These are phyloP conservation scores for Stenodema calcarata DNA, from an alignment of 2,888 invertebrate genomes.

Conservation along the genomic window DNA sequence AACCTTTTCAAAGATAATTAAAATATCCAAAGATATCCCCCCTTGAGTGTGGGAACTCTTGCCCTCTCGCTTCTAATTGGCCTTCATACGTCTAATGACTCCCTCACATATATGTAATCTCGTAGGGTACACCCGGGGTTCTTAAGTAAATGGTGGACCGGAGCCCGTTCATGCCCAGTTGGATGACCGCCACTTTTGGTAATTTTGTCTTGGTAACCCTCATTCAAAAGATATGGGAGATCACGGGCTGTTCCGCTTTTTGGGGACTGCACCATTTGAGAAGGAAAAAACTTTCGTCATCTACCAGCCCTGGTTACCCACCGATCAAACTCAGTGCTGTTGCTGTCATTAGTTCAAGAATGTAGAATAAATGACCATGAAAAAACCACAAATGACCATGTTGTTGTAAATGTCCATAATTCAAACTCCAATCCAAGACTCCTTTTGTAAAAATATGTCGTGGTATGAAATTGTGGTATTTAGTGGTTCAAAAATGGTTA, in stretches of 20 bases:
- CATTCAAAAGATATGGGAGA: not conserved
- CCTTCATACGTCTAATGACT: constrained; percentile 45
- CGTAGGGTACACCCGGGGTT: not conserved
- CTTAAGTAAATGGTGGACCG: constrained; percentile 23
- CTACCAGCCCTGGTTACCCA: too few relatives aligned
- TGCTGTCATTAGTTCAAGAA: too few relatives aligned
- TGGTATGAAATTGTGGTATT: too few relatives aligned
- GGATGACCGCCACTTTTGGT: constrained; percentile 39
- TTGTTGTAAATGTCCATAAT: too few relatives aligned
- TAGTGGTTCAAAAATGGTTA: too few relatives aligned
- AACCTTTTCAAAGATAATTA: constrained; percentile 32
- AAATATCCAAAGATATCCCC: constrained; percentile 35
- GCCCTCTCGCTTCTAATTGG: constrained; percentile 30
- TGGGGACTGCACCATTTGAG: not conserved
- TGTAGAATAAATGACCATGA: too few relatives aligned
- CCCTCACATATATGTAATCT: constrained; percentile 37
- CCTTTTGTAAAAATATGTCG: too few relatives aligned
- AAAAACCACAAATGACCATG: too few relatives aligned
- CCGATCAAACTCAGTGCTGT: too few relatives aligned
- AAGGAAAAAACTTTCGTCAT: not conserved
- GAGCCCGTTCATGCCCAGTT: not conserved
- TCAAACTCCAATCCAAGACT: too few relatives aligned
- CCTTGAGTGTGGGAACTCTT: constrained; percentile 28
- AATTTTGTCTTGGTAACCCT: constrained; percentile 15
- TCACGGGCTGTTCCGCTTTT: not conserved